Evolutionary conservation across 2,113 vertebrate genomes (phyloP), one percentile per base, ranked within the genome.

Genomic region (Planiliza haematocheilus): DNA sequence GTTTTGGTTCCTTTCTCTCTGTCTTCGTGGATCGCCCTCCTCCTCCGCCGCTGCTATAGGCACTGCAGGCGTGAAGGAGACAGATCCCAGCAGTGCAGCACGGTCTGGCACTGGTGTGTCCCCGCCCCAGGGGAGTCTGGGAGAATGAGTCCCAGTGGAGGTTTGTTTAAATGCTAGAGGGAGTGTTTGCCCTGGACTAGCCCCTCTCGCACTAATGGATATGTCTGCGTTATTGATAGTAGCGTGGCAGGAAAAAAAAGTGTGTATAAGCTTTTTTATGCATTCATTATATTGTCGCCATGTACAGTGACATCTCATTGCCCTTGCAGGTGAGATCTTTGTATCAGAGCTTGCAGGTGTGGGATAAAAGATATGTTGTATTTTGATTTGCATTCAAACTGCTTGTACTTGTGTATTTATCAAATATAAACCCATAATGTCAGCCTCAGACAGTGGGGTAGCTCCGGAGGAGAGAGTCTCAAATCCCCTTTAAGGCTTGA

Each of bases 151-250:
- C 89, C 87, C 89, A 38, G 41, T 9, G 82, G 90, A 89, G 81
- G 81, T 89, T 93, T 89, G 82, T 89, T 82, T 90, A 91, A 93
- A 93, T 89, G 88, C 88, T 88, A 83, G 83, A 82, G 91, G 90
- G 89, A 85, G 76, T 82, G 84, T 89, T 87, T 88, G 89, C 80
- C 91, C 87, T 20, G 43, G 58, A 79, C 90, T 67, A 80, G 70
- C 71, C 78, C 83, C 72, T 59, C 59, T 73, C 37, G 36, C 76
- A 72, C 86, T 90, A 91, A 92, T 92, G 89, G 88, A 89, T 87
- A 50, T 88, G 88, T 92, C 89, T 77, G 77, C 20, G 83, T 91
- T 89, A 91, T 90, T 88, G 88, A 90, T 90, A 86, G 88, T 60
- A 62, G 70, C 60, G 77, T 76, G 75, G 81, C 61, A 21, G 59